These are phyloP conservation scores for Andinoacara biseriatus DNA, from an alignment of 2,113 vertebrate species.

Conservation along the genomic window DNA sequence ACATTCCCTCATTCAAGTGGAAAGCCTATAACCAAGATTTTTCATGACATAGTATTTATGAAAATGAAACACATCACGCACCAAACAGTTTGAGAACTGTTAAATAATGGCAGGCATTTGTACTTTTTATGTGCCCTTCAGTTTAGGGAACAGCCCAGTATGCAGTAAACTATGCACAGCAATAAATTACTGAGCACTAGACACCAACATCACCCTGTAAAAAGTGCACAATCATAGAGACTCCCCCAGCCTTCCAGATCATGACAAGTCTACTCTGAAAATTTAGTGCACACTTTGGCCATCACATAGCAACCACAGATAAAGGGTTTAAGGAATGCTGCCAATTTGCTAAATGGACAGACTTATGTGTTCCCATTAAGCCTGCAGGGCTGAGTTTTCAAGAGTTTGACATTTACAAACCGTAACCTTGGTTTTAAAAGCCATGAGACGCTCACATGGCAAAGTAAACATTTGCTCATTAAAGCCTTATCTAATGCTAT, in stretches of 20 bases:
- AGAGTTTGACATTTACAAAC: slow-evolving; percentile 39
- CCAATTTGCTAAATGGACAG: slow-evolving; percentile 28
- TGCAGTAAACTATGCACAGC: not conserved
- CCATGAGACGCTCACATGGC: not conserved
- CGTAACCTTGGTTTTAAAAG: slow-evolving; percentile 30
- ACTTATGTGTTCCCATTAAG: slow-evolving; percentile 29
- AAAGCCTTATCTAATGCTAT: not conserved
- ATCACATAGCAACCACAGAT: slow-evolving; percentile 58
- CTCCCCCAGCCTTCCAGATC: slow-evolving; percentile 7
- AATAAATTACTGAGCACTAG: slow-evolving; percentile 9
- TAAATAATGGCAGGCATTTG: not conserved
- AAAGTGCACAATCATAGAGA: not conserved
- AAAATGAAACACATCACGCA: not conserved
- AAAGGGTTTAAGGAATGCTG: slow-evolving; percentile 13
- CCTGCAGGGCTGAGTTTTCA: slow-evolving; percentile 15
- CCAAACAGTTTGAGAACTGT: not conserved
- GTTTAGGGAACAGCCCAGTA: slow-evolving; percentile 5
- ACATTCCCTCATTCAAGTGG: not conserved
- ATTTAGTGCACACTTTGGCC: slow-evolving; percentile 34
- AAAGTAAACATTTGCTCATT: not conserved
- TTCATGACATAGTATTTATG: not conserved
- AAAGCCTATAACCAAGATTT: not conserved
- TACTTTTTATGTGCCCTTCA: not conserved
- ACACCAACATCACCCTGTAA: not conserved
- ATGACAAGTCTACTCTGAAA: slow-evolving; percentile 10